These are phyloP conservation scores for Perdita meconis DNA, from an alignment of 2,888 invertebrate genomes.

Conservation along the genomic window DNA sequence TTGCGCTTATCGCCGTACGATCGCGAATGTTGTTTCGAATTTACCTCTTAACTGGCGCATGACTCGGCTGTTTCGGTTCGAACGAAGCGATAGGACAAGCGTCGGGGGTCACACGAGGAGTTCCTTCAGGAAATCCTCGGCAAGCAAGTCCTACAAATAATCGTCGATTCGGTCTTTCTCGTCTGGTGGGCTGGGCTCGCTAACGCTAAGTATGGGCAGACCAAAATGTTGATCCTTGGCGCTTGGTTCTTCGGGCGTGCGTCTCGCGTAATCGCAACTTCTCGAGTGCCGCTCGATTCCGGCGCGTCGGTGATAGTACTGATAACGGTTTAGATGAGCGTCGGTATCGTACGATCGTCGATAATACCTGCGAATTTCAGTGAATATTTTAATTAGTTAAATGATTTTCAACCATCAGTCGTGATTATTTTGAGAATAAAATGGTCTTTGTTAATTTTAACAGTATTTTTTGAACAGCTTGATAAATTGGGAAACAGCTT, in stretches of 20 bases:
- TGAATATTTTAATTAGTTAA: constrained; percentile 1
- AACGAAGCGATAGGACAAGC: not conserved
- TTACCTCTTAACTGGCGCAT: constrained; percentile 15
- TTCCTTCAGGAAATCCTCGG: constrained; percentile 82
- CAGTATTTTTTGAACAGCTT: no score
- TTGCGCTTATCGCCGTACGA: not conserved
- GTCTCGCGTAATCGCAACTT: constrained; percentile 84
- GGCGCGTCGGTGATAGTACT: constrained; percentile 85
- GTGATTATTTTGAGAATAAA: not conserved
- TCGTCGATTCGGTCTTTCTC: constrained; percentile 88
- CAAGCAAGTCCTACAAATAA: constrained; percentile 86
- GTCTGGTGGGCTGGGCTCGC: constrained; percentile 92
- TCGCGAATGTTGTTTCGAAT: constrained; percentile 2
- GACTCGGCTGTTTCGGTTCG: constrained; percentile 5
- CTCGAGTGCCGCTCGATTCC: constrained; percentile 85
- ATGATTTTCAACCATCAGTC: not conserved
- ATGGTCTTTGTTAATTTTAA: not conserved
- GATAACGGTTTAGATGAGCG: constrained; percentile 55
- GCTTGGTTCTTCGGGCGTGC: constrained; percentile 74
- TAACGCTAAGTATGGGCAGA: constrained; percentile 91
- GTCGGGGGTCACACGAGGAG: constrained; percentile 79
- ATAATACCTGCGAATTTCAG: constrained; percentile 72
- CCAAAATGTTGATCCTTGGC: constrained; percentile 87
- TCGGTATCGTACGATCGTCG: constrained; percentile 79
- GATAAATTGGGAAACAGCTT: no score